phyloP scores from a whole-genome alignment of 2,888 invertebrate genomes.

The Pseudococcus viburni region DNA sequence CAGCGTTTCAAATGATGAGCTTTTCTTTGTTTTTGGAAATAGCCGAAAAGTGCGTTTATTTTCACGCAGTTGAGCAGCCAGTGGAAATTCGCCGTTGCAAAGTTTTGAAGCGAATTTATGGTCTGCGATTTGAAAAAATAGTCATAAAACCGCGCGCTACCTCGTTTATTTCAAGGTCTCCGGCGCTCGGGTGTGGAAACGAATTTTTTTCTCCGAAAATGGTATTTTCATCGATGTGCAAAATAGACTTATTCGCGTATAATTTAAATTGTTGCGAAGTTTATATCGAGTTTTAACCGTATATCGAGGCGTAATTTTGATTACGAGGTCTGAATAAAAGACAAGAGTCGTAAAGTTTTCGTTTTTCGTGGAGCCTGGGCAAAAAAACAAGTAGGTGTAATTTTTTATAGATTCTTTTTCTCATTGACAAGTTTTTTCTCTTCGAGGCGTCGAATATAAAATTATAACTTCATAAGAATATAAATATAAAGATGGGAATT shows the following conservation, averaged over 20 bases:
- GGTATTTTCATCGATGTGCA: background rate
- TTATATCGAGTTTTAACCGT: constrained; percentile 1
- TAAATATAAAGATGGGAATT: background rate
- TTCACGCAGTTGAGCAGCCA: constrained; percentile 21
- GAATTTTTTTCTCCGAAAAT: background rate
- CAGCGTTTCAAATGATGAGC: constrained; percentile 20
- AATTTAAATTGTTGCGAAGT: background rate
- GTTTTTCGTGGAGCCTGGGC: background rate
- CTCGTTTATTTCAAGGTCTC: constrained; percentile 4
- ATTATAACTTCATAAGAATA: background rate
- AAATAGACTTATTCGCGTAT: constrained; percentile 17
- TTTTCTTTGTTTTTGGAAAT: constrained; percentile 39
- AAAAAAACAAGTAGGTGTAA: background rate
- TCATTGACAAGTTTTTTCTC: background rate
- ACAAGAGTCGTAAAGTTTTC: constrained; percentile 28
- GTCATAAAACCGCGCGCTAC: background rate
- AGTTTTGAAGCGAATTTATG: constrained; percentile 36
- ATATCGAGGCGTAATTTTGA: constrained; percentile 19
- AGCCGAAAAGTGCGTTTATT: constrained; percentile 16
- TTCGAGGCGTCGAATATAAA: background rate
- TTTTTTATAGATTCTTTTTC: background rate
- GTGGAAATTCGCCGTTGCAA: background rate
- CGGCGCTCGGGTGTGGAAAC: background rate
- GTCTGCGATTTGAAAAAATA: constrained; percentile 29
- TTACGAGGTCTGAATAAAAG: constrained; percentile 8